Conservation (phyloP, 2,113 vertebrate species). For the Tauraco erythrolophus region DNA sequence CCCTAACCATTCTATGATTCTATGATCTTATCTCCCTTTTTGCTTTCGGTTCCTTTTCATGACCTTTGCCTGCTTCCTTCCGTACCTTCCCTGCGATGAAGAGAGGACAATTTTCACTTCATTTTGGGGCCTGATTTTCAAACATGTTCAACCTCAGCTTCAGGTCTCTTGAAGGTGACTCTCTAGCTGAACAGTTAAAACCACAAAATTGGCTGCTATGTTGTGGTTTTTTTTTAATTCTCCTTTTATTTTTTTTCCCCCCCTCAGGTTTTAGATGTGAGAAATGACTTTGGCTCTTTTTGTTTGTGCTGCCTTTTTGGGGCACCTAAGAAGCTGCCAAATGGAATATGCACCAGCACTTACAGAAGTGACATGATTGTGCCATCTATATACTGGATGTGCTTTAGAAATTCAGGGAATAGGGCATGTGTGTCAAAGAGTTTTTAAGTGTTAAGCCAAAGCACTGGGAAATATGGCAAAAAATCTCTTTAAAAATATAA, state of each 20-base stretch:
- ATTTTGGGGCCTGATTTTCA: background rate
- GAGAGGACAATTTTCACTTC: background rate
- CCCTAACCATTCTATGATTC: too few species aligned
- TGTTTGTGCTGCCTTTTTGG: background rate
- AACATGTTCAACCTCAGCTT: background rate
- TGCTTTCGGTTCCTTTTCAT: constrained; percentile 13
- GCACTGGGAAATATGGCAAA: background rate
- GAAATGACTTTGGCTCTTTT: background rate
- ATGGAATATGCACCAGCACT: background rate
- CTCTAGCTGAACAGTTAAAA: background rate
- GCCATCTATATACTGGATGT: background rate
- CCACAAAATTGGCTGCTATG: background rate
- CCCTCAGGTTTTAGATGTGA: background rate
- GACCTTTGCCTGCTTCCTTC: background rate
- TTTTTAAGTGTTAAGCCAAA: background rate
- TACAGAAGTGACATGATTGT: background rate
- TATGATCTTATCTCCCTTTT: background rate
- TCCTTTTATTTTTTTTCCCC: background rate
- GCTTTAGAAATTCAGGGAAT: background rate
- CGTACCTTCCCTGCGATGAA: background rate
- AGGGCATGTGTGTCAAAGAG: background rate
- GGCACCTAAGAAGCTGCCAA: background rate
- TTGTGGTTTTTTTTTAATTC: background rate
- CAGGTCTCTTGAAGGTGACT: background rate
- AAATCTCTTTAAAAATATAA: background rate